These are phyloP conservation scores for Harlomillsia oculata DNA, from an alignment of 1,140 invertebrate genomes.

Conservation along the genomic window DNA sequence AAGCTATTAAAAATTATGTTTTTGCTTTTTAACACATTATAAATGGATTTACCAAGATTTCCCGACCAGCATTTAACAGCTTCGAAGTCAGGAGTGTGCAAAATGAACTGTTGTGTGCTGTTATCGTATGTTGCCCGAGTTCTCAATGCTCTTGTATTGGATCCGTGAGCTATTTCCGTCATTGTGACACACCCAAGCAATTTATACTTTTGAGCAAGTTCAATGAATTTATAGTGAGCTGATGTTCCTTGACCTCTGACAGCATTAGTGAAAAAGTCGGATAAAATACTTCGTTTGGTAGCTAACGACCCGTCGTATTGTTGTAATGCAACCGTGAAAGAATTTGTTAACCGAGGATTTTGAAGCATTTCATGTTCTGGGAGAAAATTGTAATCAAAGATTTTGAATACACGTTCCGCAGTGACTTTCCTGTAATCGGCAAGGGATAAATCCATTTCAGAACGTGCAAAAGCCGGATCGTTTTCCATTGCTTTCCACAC, in stretches of 20 bases:
- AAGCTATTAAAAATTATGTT: slow-evolving; percentile 34
- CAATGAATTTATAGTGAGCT: no score
- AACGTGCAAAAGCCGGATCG: slow-evolving; percentile 47
- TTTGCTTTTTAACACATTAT: no score
- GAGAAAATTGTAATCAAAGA: slow-evolving; percentile 46
- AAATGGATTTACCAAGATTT: slow-evolving; percentile 57
- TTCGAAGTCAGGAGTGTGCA: slow-evolving; percentile 86
- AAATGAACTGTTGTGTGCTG: slow-evolving; percentile 63
- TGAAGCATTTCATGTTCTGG: slow-evolving; percentile 42
- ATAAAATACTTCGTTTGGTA: slow-evolving; percentile 42
- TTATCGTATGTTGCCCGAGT: slow-evolving; percentile 82
- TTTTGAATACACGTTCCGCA: slow-evolving; percentile 41
- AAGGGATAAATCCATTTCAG: slow-evolving; percentile 46
- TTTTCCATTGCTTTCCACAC: slow-evolving; percentile 46
- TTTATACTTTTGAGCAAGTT: no score
- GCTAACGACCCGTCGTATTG: slow-evolving; percentile 48
- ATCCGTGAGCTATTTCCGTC: slow-evolving; percentile 88
- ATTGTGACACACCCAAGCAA: slow-evolving; percentile 72
- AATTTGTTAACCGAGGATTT: slow-evolving; percentile 39
- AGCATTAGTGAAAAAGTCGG: slow-evolving; percentile 34
- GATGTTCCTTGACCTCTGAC: slow-evolving; percentile 41
- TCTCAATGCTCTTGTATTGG: slow-evolving; percentile 79
- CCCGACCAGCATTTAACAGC: slow-evolving; percentile 93
- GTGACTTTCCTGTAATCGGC: slow-evolving; percentile 48
- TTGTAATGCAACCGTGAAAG: slow-evolving; percentile 38